Evolutionary conservation across 2,797 vertebrate genomes (phyloP).

Genomic region (Dryobates pubescens): DNA sequence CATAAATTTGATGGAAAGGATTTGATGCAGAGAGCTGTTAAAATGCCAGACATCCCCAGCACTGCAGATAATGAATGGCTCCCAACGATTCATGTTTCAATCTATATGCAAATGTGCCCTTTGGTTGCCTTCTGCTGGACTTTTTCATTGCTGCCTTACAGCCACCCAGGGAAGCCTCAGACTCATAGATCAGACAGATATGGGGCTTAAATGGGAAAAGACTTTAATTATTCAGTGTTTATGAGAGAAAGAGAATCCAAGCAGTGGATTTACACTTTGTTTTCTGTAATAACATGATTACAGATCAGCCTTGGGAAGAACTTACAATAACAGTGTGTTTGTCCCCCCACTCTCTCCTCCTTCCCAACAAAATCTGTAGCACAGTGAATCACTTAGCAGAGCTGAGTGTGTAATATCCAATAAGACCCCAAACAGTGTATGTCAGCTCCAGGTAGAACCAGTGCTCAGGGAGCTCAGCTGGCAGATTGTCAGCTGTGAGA

Average conservation of each 20-base stretch:
- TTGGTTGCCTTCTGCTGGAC: constrained; percentile 44
- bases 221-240: constrained; percentile 56
- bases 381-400: not conserved
- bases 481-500: not conserved
- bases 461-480: not conserved
- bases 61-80: constrained; percentile 37
- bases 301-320: constrained; percentile 23
- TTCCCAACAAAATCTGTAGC: not conserved
- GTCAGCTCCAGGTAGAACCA: not conserved
- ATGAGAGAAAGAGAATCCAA: constrained; percentile 23
- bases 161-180: constrained; percentile 24
- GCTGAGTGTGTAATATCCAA: not conserved
- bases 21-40: constrained; percentile 54
- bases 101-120: constrained; percentile 80
- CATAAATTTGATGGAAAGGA: constrained; percentile 65
- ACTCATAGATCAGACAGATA: constrained; percentile 51
- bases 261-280: not conserved
- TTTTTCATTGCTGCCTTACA: constrained; percentile 17
- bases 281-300: constrained; percentile 48
- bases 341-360: not conserved
- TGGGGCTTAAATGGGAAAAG: constrained; percentile 40
- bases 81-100: constrained; percentile 57
- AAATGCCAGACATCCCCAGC: constrained; percentile 63
- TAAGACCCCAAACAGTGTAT: not conserved
- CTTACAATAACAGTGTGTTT: not conserved